A percentile compares a stretch with the other conserved stretches of the same genome.
Conservation (phyloP, 1,140 invertebrate genomes). For the Xylocopa sonorina region DNA sequence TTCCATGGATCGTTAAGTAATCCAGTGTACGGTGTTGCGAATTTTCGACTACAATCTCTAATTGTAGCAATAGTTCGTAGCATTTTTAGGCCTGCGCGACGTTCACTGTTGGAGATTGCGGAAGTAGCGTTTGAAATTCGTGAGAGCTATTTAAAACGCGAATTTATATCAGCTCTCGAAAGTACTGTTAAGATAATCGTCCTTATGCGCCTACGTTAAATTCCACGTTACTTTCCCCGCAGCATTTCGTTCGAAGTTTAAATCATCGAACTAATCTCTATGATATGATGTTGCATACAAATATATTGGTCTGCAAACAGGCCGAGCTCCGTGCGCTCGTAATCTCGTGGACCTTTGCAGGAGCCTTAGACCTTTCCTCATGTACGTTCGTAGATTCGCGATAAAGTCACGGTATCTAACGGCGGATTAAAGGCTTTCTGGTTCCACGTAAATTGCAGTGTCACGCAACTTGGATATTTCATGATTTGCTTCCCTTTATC, state of each 20-base stretch:
- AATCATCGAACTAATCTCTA: neutral
- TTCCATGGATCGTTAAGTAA: neutral
- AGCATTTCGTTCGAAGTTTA: too few relatives aligned
- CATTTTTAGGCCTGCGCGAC: too few relatives aligned
- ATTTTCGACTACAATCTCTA: too few relatives aligned
- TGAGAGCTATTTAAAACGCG: too few relatives aligned
- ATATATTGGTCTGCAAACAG: too few relatives aligned
- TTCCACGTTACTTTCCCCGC: neutral
- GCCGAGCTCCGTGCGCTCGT: neutral
- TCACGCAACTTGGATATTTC: constrained; percentile 63
- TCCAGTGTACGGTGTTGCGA: too few relatives aligned
- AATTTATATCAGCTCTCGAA: neutral
- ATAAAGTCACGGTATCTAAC: constrained; percentile 56
- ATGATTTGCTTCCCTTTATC: constrained; percentile 33
- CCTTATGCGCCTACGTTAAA: neutral
- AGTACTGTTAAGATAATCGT: neutral
- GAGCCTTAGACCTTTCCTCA: neutral
- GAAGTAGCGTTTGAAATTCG: too few relatives aligned
- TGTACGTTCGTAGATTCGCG: constrained; percentile 12
- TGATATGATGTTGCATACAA: neutral
- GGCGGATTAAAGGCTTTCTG: constrained; percentile 53
- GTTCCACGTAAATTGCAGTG: constrained; percentile 56
- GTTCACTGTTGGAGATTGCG: too few relatives aligned
- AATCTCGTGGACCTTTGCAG: neutral
- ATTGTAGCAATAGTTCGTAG: too few relatives aligned